Base-by-base conservation (phyloP, 2,888 invertebrate species). In the Noctua fimbriata region DNA sequence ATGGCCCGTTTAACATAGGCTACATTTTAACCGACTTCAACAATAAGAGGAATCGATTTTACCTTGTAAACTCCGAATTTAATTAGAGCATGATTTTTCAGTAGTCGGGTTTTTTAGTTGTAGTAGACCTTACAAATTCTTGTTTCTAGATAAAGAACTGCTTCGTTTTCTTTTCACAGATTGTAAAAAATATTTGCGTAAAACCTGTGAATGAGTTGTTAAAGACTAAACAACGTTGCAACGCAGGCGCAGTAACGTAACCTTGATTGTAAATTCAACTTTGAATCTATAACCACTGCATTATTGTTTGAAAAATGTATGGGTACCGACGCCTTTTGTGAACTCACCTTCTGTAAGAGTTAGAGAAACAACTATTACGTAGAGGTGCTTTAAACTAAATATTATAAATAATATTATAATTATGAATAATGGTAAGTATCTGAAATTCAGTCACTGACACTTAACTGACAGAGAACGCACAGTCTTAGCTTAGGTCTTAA, bases 191-290 rank as follows among this genome's bases (percentile, higher is more conserved):
- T 67, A 60, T 78, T 78, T 69, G 63, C 41, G 32, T 49, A 32
- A 44, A 69, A 69, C 28, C 58, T 75, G 36, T 83, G 83, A 83
- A 83, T 83, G 81, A 69, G 52, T 66, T 21, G 65, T 66, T 82
- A 63, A 74, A 75, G 63, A 75, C 75, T 81, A 81, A 83, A 85
- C 81, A 85, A 66, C 36, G 36, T 24, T 65, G 65, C 24, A 36
- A 69, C 52, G 16, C 58, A 79, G 36, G 63, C 63, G 63, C 72
- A 79, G 71, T 71, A 81, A 73, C 71, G 83, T 83, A 75, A 83
- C 85, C 81, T 83, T 85, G 85, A 69, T 72, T 81, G 70, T 80
- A 60, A 70, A 84, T 44, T 73, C 70, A 71, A 70, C 82, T 84
- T 79, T 70, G 73, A 70, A 78, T 47, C 47, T 49, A 24, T 28